Evolutionary conservation across 2,113 vertebrate species (phyloP).

Genomic region (Tetrao urogallus): DNA sequence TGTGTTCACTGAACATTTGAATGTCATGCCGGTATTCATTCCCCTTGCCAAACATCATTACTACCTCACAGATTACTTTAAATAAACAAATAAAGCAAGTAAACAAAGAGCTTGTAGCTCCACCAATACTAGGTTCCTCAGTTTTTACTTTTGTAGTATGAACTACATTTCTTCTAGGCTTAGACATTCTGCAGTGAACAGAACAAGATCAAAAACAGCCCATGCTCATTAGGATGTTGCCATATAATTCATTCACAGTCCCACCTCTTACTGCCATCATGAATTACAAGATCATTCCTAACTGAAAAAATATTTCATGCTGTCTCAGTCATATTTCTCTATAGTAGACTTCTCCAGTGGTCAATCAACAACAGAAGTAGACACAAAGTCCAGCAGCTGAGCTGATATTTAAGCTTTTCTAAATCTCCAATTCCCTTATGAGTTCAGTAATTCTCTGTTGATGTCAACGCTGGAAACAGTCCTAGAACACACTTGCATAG

Average conservation of each 20-base stretch:
- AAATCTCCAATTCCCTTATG: background rate
- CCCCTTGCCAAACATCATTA: background rate
- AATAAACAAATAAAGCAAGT: background rate
- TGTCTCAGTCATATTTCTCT: slow-evolving; percentile 30
- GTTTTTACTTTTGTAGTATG: background rate
- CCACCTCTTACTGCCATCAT: background rate
- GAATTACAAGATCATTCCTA: background rate
- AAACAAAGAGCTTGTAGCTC: background rate
- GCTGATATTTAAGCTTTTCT: background rate
- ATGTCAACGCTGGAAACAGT: background rate
- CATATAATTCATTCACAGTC: background rate
- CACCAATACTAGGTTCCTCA: background rate
- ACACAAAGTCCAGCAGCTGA: background rate
- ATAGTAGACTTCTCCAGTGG: background rate
- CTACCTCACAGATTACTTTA: background rate
- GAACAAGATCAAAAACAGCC: background rate
- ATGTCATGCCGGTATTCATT: background rate
- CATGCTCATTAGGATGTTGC: background rate
- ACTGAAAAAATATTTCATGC: background rate
- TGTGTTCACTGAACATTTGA: background rate
- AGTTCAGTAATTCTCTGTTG: background rate
- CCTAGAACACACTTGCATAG: background rate
- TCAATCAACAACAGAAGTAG: slow-evolving; percentile 29
- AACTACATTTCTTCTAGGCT: background rate
- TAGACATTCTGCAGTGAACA: background rate